phyloP scores from a whole-genome alignment of 2,888 invertebrate species.

The Cosmia trapezina region DNA sequence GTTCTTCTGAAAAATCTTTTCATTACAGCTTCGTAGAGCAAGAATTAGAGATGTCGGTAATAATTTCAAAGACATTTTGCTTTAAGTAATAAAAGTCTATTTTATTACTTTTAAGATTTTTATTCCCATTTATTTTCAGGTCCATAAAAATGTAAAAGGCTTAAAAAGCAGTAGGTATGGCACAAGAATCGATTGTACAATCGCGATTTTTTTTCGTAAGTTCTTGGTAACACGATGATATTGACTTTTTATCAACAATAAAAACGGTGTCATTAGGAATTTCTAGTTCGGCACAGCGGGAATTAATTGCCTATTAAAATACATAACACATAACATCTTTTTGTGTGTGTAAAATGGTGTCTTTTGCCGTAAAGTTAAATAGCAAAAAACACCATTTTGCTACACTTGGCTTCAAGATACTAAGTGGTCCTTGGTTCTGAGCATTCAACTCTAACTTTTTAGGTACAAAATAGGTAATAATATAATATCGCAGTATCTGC shows the following conservation, averaged over 20 bases:
- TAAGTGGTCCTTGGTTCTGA: conserved; percentile 21
- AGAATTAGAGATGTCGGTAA: background rate
- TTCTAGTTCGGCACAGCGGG: conserved; percentile 55
- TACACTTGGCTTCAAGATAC: conserved; percentile 14
- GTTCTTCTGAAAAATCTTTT: background rate
- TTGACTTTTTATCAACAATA: conserved; percentile 42
- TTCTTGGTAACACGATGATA: conserved; percentile 23
- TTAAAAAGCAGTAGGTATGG: conserved; percentile 28
- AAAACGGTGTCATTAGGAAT: conserved; percentile 50
- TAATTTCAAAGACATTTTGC: background rate
- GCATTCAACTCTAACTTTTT: conserved; percentile 10
- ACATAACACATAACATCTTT: conserved; percentile 48
- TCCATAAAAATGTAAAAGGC: background rate
- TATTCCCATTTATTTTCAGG: background rate
- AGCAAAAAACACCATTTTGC: background rate
- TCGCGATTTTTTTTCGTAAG: conserved; percentile 13
- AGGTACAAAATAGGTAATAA: background rate
- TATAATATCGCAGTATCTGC: background rate
- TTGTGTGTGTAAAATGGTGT: conserved; percentile 25
- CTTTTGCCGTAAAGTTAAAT: too few relatives aligned
- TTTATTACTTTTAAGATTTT: background rate
- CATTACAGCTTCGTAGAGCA: background rate
- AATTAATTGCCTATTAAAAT: conserved; percentile 60
- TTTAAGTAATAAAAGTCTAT: background rate
- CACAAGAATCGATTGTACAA: conserved; percentile 16